These are phyloP conservation scores for Paradoxurus hermaphroditus DNA, from an alignment of 2,113 vertebrate species.

Conservation along the genomic window DNA sequence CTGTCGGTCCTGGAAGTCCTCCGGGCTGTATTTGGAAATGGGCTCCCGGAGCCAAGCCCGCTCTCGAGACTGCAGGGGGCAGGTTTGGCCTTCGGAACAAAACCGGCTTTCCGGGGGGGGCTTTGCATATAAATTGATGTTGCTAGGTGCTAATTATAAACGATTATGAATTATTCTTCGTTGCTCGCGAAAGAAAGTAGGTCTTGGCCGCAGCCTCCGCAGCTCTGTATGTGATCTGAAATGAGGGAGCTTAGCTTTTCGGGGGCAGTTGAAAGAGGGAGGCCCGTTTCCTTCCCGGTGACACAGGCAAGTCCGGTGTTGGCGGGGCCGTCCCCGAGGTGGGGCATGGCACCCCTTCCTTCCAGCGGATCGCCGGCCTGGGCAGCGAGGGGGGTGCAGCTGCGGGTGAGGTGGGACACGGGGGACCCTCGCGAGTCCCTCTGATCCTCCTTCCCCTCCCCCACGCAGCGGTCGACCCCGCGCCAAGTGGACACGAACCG, in stretches of 20 bases:
- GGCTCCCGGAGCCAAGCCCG: background rate
- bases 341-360: background rate
- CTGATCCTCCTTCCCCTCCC: conserved; percentile 47
- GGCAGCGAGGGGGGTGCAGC: no score
- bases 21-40: background rate
- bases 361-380: rapidly evolving
- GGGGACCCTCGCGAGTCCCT: background rate
- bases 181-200: background rate
- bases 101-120: background rate
- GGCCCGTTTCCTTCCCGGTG: rapidly evolving
- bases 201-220: background rate
- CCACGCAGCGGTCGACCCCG: conserved; percentile 20
- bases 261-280: background rate
- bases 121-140: background rate
- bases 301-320: rapidly evolving
- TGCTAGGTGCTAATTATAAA: background rate
- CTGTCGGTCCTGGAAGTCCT: rapidly evolving
- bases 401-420: background rate
- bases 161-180: background rate
- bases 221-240: background rate
- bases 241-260: background rate
- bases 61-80: background rate
- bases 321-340: background rate
- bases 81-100: background rate
- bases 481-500: conserved; percentile 45